A percentile compares a stretch with the other conserved stretches of the same genome.
These are phyloP conservation scores for Trichogramma evanescens DNA, from an alignment of 2,888 invertebrate species.

Conservation along the genomic window DNA sequence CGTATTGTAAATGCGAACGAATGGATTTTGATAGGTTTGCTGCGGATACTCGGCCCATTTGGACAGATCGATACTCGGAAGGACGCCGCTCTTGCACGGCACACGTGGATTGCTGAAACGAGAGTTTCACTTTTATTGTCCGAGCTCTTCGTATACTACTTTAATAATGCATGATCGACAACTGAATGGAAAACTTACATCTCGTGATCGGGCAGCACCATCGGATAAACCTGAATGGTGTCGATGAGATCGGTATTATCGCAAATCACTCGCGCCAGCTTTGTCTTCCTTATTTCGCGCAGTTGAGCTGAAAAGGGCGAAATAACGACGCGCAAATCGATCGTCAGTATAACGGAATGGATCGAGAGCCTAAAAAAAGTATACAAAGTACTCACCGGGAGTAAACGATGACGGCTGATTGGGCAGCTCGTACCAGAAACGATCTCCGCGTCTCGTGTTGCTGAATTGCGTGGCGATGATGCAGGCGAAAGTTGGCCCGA, in stretches of 20 bases:
- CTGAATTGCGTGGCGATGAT: slow-evolving; percentile 90
- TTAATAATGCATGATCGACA: too few relatives aligned
- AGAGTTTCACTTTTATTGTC: slow-evolving; percentile 6
- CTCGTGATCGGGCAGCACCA: slow-evolving; percentile 88
- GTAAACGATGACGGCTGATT: slow-evolving; percentile 89
- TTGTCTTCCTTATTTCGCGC: slow-evolving; percentile 72
- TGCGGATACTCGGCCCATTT: slow-evolving; percentile 79
- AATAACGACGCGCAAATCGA: too few relatives aligned
- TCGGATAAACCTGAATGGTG: slow-evolving; percentile 83
- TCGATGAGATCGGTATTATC: slow-evolving; percentile 90
- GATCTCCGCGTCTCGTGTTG: slow-evolving; percentile 79
- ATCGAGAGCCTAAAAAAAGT: neutral
- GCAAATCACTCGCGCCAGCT: slow-evolving; percentile 77
- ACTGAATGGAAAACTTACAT: slow-evolving; percentile 60
- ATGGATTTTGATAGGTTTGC: slow-evolving; percentile 49
- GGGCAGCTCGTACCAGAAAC: slow-evolving; percentile 91
- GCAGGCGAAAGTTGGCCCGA: slow-evolving; percentile 91
- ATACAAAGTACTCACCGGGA: slow-evolving; percentile 44
- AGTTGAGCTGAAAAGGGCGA: slow-evolving; percentile 60
- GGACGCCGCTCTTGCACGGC: slow-evolving; percentile 80
- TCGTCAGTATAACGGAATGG: too few relatives aligned
- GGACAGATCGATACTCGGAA: slow-evolving; percentile 79
- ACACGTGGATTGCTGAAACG: slow-evolving; percentile 80
- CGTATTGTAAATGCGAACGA: slow-evolving; percentile 61
- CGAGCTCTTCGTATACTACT: too few relatives aligned